Conservation (phyloP, 2,113 vertebrate species). For the Ctenodactylus gundi region DNA sequence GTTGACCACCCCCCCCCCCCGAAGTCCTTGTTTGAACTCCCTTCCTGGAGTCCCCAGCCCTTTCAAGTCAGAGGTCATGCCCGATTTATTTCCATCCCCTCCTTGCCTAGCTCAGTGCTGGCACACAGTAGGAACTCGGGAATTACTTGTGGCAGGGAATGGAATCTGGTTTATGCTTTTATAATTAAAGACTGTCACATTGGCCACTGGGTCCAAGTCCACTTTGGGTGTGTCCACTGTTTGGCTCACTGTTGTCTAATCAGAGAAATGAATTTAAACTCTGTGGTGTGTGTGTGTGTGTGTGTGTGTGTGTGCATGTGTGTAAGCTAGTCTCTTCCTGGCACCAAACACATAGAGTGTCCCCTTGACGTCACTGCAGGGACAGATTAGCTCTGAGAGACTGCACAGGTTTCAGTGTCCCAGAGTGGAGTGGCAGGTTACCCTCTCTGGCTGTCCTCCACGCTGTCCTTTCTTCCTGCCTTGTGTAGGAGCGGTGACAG, state of each 20-base stretch:
- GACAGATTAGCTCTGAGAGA: conserved; percentile 12
- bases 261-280: conserved; percentile 8
- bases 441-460: background rate
- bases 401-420: background rate
- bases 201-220: background rate
- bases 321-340: conserved; percentile 12
- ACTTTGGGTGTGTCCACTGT: background rate
- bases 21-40: background rate
- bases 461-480: background rate
- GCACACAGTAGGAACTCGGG: conserved; percentile 35
- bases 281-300: background rate
- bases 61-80: background rate
- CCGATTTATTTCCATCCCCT: background rate
- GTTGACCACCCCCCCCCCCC: background rate
- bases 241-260: background rate
- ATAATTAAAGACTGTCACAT: background rate
- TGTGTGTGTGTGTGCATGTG: background rate
- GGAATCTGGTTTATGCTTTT: background rate
- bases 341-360: background rate
- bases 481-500: background rate
- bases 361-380: conserved; percentile 36
- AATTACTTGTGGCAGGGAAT: conserved; percentile 14
- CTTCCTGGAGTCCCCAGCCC: background rate
- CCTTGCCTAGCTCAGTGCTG: background rate
- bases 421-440: background rate